A percentile compares a stretch with the other conserved stretches of the same genome.
Evolutionary conservation across 2,888 invertebrate genomes (phyloP).

Genomic region (Darwinula stevensoni): DNA sequence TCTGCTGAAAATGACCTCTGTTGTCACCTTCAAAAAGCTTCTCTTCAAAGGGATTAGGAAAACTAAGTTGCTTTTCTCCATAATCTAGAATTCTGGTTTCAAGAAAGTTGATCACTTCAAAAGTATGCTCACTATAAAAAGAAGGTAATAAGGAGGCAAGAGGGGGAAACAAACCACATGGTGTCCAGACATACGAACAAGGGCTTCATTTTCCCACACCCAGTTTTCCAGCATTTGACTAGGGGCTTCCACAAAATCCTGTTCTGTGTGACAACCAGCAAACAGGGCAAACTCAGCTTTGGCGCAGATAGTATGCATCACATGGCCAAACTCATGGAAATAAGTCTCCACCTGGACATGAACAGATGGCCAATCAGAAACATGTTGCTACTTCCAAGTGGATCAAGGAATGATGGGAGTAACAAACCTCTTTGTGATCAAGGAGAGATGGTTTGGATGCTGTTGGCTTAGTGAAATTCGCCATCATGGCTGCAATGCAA

Average conservation of each 20-base stretch:
- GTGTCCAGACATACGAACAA: constrained; percentile 19
- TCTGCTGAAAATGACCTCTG: no score
- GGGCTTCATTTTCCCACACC: constrained; percentile 20
- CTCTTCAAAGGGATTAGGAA: no score
- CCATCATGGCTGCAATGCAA: constrained; percentile 20
- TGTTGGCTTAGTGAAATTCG: constrained; percentile 21
- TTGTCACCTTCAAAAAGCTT: no score
- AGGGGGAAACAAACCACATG: no score
- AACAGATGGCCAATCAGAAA: not conserved
- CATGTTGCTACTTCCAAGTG: not conserved
- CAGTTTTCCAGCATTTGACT: constrained; percentile 24
- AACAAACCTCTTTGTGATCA: constrained; percentile 18
- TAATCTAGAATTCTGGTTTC: no score
- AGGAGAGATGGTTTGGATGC: constrained; percentile 19
- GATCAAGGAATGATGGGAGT: not conserved
- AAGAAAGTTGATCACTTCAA: no score
- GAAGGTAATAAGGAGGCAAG: no score
- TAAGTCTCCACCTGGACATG: constrained; percentile 19
- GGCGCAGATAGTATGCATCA: constrained; percentile 22
- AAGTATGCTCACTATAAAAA: no score
- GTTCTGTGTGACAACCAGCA: constrained; percentile 19
- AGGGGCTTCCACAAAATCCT: constrained; percentile 23
- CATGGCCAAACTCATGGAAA: constrained; percentile 24
- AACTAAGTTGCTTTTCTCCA: no score
- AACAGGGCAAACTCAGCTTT: constrained; percentile 17